Conservation (phyloP, 2,888 invertebrate species). For the Bhutanitis thaidina region DNA sequence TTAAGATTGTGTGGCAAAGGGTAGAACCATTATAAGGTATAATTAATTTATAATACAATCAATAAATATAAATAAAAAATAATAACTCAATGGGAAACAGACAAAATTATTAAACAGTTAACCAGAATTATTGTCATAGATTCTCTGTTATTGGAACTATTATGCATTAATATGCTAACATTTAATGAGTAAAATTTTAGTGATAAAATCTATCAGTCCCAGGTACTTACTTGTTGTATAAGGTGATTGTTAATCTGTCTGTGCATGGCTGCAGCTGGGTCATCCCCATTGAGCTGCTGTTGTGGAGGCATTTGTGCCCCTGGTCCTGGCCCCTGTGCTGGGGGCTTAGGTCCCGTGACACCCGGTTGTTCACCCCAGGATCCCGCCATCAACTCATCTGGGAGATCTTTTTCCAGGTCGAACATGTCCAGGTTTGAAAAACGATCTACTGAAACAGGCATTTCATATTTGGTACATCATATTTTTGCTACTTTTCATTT, state of each 20-base stretch:
- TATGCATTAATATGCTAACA: too few species aligned
- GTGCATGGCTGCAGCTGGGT: slow-evolving; percentile 80
- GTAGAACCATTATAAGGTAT: too few species aligned
- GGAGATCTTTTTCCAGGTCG: slow-evolving; percentile 94
- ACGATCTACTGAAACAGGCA: slow-evolving; percentile 81
- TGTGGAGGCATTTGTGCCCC: slow-evolving; percentile 79
- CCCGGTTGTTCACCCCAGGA: slow-evolving; percentile 87
- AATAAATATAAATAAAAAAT: too few species aligned
- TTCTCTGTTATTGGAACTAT: too few species aligned
- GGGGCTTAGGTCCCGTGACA: slow-evolving; percentile 85
- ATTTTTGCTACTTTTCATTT: too few species aligned
- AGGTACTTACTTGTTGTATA: slow-evolving; percentile 82
- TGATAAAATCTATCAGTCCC: slow-evolving; percentile 33
- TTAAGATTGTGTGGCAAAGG: too few species aligned
- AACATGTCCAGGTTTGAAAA: slow-evolving; percentile 91
- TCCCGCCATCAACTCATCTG: slow-evolving; percentile 91
- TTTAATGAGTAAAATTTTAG: too few species aligned
- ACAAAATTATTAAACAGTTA: too few species aligned
- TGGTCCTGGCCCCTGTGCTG: slow-evolving; percentile 91
- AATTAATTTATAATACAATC: too few species aligned
- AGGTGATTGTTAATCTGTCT: slow-evolving; percentile 84
- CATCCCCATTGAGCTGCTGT: slow-evolving; percentile 85
- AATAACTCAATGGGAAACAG: too few species aligned
- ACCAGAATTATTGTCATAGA: too few species aligned
- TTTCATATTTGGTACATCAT: slow-evolving; percentile 8